Evolutionary conservation across 1,140 invertebrate genomes (phyloP), one percentile per base, ranked within the genome.

Genomic region (Triops cancriformis): DNA sequence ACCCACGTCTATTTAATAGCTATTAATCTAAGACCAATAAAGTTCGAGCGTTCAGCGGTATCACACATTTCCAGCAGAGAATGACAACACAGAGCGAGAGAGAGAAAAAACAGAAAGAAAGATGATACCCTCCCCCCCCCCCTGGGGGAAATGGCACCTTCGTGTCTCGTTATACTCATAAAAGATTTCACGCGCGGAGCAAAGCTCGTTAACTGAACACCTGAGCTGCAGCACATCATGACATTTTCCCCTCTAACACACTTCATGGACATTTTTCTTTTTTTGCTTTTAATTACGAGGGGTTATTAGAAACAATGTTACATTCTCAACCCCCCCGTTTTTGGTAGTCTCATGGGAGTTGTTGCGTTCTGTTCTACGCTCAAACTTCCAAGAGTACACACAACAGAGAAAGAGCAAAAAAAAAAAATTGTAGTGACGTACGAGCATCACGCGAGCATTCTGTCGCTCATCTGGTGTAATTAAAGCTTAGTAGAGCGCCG

Each of bases 141-240:
- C 31, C 31, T 7, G 7, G 7, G 31, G 31, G 51, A 23, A 64
- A 64, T 23, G 51, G 51, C 51, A 64, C 51, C 51, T 64, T 64
- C 51, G 51, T 64, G 14, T 64, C 51, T 64, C 51, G 51, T 64
- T 64, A 64, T 23, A 64, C 51, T 64, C 51, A 64, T 64, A 64
- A 64, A 64, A 64, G 51, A 64, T 64, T 64, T 64, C 51, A 64
- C 51, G 51, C 51, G 51, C 51, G 51, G 31, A 64, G 14, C 23
- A 64, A 23, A 18, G 51, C 51, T 64, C 51, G 51, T 64, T 64
- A 23, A 64, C 10, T 18, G 23, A 64, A 64, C 51, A 64, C 51
- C 51, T 64, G 51, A 64, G 51, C 51, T 64, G 51, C 51, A 64
- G 51, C 51, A 64, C 51, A 64, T 64, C 51, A 64, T 64, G 51